phyloP scores from a whole-genome alignment of 1,140 invertebrate genomes.

The Eumaeus atala region DNA sequence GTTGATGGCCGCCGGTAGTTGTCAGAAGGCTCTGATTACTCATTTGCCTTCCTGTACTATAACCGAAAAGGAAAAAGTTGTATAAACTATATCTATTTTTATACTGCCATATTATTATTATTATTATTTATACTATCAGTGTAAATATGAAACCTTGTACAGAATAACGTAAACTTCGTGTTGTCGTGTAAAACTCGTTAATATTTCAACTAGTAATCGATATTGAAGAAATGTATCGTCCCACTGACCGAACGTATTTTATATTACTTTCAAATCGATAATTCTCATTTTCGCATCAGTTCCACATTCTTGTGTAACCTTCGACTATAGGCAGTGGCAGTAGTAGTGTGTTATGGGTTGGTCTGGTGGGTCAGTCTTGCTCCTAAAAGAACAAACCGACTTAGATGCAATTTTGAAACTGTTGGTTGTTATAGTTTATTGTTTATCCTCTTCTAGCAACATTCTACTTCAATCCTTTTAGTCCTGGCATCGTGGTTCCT shows the following conservation, averaged over 20 bases:
- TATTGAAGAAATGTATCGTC: conserved; percentile 7
- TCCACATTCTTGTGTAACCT: conserved; percentile 2
- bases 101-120: too few species aligned
- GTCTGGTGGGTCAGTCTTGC: too few species aligned
- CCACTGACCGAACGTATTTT: conserved; percentile 11
- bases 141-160: too few species aligned
- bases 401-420: neutral
- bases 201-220: conserved; percentile 19
- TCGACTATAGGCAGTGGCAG: neutral
- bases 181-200: conserved; percentile 5
- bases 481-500: too few species aligned
- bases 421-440: neutral
- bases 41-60: too few species aligned
- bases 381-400: neutral
- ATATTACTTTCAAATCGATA: neutral
- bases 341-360: conserved; percentile 1
- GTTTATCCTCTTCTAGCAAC: too few species aligned
- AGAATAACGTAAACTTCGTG: neutral
- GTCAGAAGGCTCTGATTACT: too few species aligned
- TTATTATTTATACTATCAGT: neutral
- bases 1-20: too few species aligned
- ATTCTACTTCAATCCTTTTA: too few species aligned
- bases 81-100: too few species aligned
- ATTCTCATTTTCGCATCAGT: neutral
- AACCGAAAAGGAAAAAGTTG: too few species aligned